Conservation (phyloP, 2,113 vertebrate genomes). For the Agapornis roseicollis region DNA sequence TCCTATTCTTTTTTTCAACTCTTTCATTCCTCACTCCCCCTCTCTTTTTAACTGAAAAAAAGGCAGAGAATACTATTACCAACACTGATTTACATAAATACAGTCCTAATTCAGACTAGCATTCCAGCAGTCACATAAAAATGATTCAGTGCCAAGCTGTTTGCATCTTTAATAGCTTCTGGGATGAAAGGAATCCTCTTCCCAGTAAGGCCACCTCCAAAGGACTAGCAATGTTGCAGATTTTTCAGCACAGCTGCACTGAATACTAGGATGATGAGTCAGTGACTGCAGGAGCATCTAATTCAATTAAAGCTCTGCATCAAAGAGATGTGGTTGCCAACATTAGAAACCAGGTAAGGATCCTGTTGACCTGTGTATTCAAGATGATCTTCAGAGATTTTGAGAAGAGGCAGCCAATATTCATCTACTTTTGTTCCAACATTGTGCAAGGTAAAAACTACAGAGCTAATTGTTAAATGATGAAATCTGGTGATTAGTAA, state of each 20-base stretch:
- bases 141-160: constrained; percentile 29
- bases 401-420: neutral
- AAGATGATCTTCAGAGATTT: neutral
- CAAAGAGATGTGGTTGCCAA: neutral
- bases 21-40: neutral
- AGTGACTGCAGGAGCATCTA: constrained; percentile 25
- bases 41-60: neutral
- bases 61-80: neutral
- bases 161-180: constrained; percentile 57
- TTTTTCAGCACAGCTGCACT: constrained; percentile 20
- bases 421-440: neutral
- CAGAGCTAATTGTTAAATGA: neutral
- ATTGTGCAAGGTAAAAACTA: neutral
- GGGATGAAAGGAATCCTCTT: constrained; percentile 3
- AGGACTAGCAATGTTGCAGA: neutral
- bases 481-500: neutral
- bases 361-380: neutral
- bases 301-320: constrained; percentile 58
- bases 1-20: neutral
- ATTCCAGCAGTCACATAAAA: constrained; percentile 40
- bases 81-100: constrained; percentile 40
- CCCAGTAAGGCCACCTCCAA: neutral
- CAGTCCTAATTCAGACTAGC: constrained; percentile 34
- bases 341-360: neutral
- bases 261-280: constrained; percentile 31